These are phyloP conservation scores for Ophion obscuratus DNA, from an alignment of 2,888 invertebrate genomes.

Conservation along the genomic window DNA sequence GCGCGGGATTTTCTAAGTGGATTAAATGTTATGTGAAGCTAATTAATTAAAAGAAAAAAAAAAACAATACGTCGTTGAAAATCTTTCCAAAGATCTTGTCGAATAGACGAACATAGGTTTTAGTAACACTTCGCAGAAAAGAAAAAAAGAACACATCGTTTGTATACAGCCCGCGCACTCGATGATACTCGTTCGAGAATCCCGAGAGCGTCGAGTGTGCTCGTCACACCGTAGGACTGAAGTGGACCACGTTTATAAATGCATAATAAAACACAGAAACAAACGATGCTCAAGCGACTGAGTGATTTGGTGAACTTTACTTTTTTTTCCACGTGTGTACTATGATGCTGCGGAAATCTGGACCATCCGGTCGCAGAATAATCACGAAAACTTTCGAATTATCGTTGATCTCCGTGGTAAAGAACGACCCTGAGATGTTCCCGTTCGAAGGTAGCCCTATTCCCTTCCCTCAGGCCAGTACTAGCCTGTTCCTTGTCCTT, in stretches of 20 bases:
- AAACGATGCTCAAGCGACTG: conserved; percentile 69
- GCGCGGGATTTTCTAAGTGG: conserved; percentile 65
- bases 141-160: conserved; percentile 38
- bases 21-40: conserved; percentile 61
- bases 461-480: too few relatives aligned
- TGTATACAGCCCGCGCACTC: conserved; percentile 54
- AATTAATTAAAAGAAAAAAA: conserved; percentile 47
- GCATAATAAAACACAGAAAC: conserved; percentile 62
- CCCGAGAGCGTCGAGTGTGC: conserved; percentile 64
- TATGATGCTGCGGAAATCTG: background rate
- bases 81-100: conserved; percentile 63
- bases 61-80: conserved; percentile 55
- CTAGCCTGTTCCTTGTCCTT: too few relatives aligned
- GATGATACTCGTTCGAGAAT: conserved; percentile 36
- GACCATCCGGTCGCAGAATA: background rate
- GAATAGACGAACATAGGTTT: conserved; percentile 52
- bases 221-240: conserved; percentile 68
- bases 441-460: background rate
- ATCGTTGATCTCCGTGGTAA: too few relatives aligned
- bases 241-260: conserved; percentile 73
- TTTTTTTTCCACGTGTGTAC: background rate
- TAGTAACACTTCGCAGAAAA: conserved; percentile 46
- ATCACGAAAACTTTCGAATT: background rate
- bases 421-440: background rate
- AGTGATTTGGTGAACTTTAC: conserved; percentile 3